Evolutionary conservation across 2,797 vertebrate genomes (phyloP).

Genomic region (Takifugu ocellatus): DNA sequence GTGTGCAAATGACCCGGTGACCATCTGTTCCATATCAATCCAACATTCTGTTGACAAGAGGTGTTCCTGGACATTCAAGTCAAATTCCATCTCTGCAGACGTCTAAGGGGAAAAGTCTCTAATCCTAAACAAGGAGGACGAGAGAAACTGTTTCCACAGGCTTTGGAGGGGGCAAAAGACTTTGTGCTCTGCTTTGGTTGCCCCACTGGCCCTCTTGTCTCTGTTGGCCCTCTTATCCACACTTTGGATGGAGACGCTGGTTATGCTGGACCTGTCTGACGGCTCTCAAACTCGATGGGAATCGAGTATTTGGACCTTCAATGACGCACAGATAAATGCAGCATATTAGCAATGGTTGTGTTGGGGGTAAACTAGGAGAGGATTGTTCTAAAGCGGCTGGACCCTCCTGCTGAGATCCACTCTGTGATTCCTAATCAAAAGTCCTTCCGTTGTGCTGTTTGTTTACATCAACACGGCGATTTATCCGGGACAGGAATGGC

Average conservation of each 20-base stretch:
- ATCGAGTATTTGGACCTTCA: not conserved
- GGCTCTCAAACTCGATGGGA: not conserved
- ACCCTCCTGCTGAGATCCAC: not conserved
- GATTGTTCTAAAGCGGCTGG: not conserved
- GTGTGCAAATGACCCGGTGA: no score
- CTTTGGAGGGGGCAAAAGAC: conserved; percentile 38
- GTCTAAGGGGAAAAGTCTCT: conserved; percentile 13
- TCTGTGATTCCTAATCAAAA: not conserved
- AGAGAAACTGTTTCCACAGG: conserved; percentile 23
- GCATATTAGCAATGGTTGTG: not conserved
- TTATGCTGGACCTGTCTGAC: not conserved
- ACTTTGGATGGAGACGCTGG: conserved; percentile 3
- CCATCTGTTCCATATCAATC: no score
- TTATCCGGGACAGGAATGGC: no score
- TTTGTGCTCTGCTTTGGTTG: conserved; percentile 20
- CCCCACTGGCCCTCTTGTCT: conserved; percentile 28
- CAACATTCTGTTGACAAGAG: no score
- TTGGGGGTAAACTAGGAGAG: not conserved
- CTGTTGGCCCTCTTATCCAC: conserved; percentile 25
- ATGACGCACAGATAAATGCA: not conserved
- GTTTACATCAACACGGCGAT: no score
- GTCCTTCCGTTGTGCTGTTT: not conserved
- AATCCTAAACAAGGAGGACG: conserved; percentile 29
- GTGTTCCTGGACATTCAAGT: not conserved
- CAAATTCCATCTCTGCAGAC: conserved; percentile 13